A percentile compares a stretch with the other conserved stretches of the same genome.
phyloP scores from a whole-genome alignment of 2,113 vertebrate genomes.

The Epinephelus moara region DNA sequence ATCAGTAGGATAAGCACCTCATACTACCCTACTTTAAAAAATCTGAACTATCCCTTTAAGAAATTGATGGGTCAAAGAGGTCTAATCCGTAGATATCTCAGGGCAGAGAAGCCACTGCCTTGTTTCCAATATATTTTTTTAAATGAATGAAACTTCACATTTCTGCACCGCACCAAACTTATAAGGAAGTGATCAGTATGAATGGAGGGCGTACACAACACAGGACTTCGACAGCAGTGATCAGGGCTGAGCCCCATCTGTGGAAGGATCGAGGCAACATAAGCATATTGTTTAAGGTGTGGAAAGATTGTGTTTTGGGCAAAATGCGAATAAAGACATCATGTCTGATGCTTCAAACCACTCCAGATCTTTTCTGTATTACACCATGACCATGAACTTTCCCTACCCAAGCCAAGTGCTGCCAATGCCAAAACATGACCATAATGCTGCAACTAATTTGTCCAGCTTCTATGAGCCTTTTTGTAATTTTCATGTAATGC shows the following conservation, averaged over 20 bases:
- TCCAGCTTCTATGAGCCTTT: not conserved
- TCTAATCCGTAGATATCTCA: no score
- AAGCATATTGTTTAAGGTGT: not conserved
- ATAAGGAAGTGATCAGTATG: not conserved
- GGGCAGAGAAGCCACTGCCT: not conserved
- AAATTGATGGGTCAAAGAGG: no score
- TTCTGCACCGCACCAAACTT: not conserved
- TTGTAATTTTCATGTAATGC: not conserved
- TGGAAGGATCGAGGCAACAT: not conserved
- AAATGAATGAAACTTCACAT: not conserved
- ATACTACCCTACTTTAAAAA: no score
- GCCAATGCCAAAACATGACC: not conserved
- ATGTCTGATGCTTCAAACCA: not conserved
- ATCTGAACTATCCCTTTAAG: no score
- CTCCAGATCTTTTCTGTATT: not conserved
- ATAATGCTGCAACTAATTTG: not conserved
- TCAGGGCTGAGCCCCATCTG: not conserved
- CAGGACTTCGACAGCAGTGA: no score
- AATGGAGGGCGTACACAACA: no score
- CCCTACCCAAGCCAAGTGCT: not conserved
- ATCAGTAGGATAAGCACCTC: no score
- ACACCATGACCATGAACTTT: not conserved
- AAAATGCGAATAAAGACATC: not conserved
- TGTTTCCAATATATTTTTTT: not conserved
- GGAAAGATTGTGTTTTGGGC: conserved; percentile 5